Evolutionary conservation across 2,113 vertebrate genomes (phyloP).

Genomic region (Chloebia gouldiae): DNA sequence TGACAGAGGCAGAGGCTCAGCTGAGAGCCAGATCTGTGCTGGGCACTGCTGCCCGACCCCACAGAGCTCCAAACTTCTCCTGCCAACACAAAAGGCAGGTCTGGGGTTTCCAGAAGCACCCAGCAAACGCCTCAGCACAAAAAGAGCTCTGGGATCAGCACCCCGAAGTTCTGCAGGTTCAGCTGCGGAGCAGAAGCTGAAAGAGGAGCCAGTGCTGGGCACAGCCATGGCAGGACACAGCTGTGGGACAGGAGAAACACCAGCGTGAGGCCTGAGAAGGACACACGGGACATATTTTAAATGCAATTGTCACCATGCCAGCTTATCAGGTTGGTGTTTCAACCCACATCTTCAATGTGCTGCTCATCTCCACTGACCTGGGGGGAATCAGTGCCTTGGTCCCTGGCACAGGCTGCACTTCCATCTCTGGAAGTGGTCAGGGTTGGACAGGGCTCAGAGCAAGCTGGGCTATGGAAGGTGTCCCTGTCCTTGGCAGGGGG

Average conservation of each 20-base stretch:
- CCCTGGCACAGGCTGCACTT: neutral
- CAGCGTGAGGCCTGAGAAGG: neutral
- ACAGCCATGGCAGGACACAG: neutral
- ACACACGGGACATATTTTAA: neutral
- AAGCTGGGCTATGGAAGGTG: neutral
- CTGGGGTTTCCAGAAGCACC: neutral
- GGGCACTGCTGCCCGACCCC: neutral
- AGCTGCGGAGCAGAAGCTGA: neutral
- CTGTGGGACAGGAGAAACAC: neutral
- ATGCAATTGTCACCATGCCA: neutral
- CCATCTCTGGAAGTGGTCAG: neutral
- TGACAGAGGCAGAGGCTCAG: neutral
- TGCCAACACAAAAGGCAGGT: neutral
- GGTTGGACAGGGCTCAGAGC: neutral
- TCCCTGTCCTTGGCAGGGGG: neutral
- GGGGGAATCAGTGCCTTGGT: too few species aligned
- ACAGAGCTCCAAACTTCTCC: neutral
- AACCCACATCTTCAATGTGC: neutral
- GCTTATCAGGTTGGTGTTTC: neutral
- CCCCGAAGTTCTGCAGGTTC: neutral
- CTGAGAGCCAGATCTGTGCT: accelerated
- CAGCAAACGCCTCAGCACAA: accelerated
- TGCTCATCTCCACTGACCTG: neutral
- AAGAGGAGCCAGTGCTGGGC: neutral
- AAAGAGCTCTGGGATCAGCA: accelerated